A percentile compares a stretch with the other conserved stretches of the same genome.
Conservation (phyloP, 2,797 vertebrate species). For the Eupleurogrammus muticus region DNA sequence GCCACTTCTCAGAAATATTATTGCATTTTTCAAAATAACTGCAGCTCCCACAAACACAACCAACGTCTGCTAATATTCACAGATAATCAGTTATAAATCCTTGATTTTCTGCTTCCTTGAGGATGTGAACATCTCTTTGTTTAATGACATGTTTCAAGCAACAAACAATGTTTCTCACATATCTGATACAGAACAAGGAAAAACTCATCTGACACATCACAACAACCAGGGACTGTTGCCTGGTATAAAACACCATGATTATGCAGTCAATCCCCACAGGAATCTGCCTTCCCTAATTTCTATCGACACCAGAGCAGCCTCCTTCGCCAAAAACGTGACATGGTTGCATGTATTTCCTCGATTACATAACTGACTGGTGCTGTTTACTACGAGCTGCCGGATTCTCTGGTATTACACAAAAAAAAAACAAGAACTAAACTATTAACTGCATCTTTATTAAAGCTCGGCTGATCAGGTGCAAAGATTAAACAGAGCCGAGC, state of each 20-base stretch:
- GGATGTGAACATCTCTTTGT: background rate
- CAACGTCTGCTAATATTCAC: background rate
- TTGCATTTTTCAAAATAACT: no score
- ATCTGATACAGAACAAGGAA: slow-evolving; percentile 11
- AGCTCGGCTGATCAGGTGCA: slow-evolving; percentile 43
- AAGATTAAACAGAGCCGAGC: slow-evolving; percentile 40
- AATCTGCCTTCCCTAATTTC: slow-evolving; percentile 44
- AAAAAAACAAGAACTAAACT: slow-evolving; percentile 43
- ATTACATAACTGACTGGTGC: slow-evolving; percentile 63
- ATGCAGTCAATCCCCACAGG: slow-evolving; percentile 19
- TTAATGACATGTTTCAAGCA: background rate
- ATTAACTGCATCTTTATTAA: background rate
- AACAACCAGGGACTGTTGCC: background rate
- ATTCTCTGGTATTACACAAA: slow-evolving; percentile 46
- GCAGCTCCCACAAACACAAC: background rate
- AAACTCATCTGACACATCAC: slow-evolving; percentile 6
- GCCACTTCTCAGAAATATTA: no score
- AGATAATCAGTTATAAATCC: background rate
- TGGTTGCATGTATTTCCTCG: slow-evolving; percentile 10
- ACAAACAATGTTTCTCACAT: background rate
- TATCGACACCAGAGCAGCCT: slow-evolving; percentile 46
- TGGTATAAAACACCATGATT: slow-evolving; percentile 36
- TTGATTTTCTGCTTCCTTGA: background rate
- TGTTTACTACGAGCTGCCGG: slow-evolving; percentile 41
- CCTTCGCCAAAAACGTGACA: slow-evolving; percentile 40